Evolutionary conservation across 2,797 vertebrate species (phyloP), one percentile per base, ranked within the genome.

Genomic region (Manis javanica): DNA sequence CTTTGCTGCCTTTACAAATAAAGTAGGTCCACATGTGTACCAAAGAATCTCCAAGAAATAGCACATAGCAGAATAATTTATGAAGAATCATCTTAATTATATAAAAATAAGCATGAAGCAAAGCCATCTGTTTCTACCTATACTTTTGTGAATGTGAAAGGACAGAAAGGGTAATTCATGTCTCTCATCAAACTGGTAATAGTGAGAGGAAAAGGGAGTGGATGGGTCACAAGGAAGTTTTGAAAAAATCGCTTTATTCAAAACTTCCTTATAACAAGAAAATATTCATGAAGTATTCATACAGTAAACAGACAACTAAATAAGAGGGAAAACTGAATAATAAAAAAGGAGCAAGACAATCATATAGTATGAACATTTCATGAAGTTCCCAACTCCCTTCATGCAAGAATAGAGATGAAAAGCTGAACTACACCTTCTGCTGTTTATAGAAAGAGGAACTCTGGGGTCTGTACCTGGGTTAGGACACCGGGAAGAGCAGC

Each of bases 161-260:
- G 87, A 42, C 23, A 89, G 12, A 72, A 95, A 89, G 49, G 3
- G 13, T 72, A n/a, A 82, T 23, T 23, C 4, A 94, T 46, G 14
- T 31, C 57, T 26, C 34, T 92, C 57, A 51, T 7, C 55, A 57
- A 89, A 82, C 2, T 11, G 51, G 7, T 34, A 68, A 72, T 6
- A 83, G 24, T 74, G 64, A 91, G 55, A 31, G 4, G 12, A 85
- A 77, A 90, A 26, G 19, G 19, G 7, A n/a, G 46, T 3, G 13
- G 4, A 69, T 1, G 75, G 16, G 37, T 39, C n/a, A 71, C 87
- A 90, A 75, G n/a, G 46, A 81, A 75, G 29, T 51, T 84, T 46
- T 93, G 74, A 46, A 55, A 85, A 46, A 55, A 85, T 66, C 61
- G 51, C 55, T 84, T 93, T 23, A 77, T 88, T 77, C 69, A 85